These are phyloP conservation scores for Endomychus coccineus DNA, from an alignment of 2,888 invertebrate species.

Conservation along the genomic window DNA sequence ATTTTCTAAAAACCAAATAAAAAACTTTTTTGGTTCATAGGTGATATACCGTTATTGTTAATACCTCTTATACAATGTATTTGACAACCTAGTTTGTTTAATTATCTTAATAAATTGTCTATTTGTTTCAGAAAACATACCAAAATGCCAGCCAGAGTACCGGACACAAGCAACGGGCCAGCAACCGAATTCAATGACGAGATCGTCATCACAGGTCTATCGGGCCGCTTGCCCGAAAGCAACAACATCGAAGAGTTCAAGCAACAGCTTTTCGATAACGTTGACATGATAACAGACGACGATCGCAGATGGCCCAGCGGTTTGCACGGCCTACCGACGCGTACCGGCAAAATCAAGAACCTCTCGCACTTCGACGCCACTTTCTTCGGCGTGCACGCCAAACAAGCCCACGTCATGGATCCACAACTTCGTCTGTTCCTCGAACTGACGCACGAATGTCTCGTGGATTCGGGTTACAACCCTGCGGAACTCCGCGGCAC, in stretches of 20 bases:
- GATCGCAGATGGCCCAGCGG: constrained; percentile 82
- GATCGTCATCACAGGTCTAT: constrained; percentile 76
- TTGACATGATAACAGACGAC: constrained; percentile 91
- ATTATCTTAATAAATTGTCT: constrained; percentile 10
- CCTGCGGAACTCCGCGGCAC: constrained; percentile 78
- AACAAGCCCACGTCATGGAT: constrained; percentile 88
- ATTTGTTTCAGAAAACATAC: constrained; percentile 17
- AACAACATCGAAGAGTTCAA: constrained; percentile 88
- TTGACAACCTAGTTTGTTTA: no score
- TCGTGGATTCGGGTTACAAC: constrained; percentile 81
- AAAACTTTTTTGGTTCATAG: background rate
- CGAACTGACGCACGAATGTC: constrained; percentile 84
- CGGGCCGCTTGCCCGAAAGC: constrained; percentile 86
- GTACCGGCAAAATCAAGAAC: constrained; percentile 77
- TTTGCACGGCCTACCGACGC: constrained; percentile 70
- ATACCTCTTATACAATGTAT: no score
- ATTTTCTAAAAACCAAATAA: background rate
- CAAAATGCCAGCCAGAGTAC: constrained; percentile 60
- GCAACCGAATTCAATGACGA: constrained; percentile 50
- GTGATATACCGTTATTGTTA: background rate
- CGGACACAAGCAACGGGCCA: constrained; percentile 39
- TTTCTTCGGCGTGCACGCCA: constrained; percentile 85
- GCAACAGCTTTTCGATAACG: constrained; percentile 79
- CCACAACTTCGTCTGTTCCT: constrained; percentile 84
- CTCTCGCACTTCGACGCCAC: constrained; percentile 75